Conservation (phyloP, 2,797 vertebrate species). For the Eulemur rubriventer region DNA sequence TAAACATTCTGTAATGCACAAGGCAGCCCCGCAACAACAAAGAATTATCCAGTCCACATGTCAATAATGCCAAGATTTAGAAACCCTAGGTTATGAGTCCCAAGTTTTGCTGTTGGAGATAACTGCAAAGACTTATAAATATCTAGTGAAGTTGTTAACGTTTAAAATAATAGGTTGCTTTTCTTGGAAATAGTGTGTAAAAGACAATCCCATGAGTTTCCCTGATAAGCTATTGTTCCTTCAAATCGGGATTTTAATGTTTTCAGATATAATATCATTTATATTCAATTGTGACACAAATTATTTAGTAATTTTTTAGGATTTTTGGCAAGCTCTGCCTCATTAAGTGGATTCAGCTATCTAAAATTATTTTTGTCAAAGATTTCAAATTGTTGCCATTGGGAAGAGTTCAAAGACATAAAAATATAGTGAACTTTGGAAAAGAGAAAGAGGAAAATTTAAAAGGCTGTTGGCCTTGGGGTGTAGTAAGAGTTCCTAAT, state of each 20-base stretch:
- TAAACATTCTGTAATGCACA: background rate
- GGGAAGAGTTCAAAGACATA: background rate
- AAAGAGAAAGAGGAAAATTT: background rate
- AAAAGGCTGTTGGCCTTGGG: background rate
- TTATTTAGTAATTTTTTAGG: constrained; percentile 38
- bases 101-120: constrained; percentile 12
- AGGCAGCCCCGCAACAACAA: background rate
- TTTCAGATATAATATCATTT: constrained; percentile 26
- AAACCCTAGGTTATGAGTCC: background rate
- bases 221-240: background rate
- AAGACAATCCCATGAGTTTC: background rate
- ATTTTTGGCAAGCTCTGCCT: constrained; percentile 9
- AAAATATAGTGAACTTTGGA: constrained; percentile 17
- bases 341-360: background rate
- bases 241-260: background rate
- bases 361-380: constrained; percentile 31
- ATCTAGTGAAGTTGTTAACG: background rate
- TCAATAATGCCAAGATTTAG: background rate
- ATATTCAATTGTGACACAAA: constrained; percentile 17
- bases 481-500: background rate
- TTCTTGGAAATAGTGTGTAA: constrained; percentile 8
- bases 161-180: constrained; percentile 32
- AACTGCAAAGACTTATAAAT: background rate
- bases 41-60: background rate
- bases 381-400: constrained; percentile 45